These are phyloP conservation scores for Pogonomyrmex californicus DNA, from an alignment of 1,140 invertebrate genomes.

Conservation along the genomic window DNA sequence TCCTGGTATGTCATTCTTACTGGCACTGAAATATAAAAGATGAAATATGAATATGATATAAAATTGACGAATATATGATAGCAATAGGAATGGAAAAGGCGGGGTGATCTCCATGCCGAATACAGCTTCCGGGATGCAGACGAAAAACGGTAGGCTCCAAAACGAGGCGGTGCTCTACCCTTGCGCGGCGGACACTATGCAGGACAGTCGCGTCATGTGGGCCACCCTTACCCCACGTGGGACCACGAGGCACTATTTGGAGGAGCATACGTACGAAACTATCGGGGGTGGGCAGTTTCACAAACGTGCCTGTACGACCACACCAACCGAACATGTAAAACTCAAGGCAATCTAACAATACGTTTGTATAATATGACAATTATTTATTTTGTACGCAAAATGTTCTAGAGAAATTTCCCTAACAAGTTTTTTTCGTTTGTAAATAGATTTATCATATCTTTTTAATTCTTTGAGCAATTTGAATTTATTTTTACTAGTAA, in stretches of 20 bases:
- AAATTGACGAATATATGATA: slow-evolving; percentile 58
- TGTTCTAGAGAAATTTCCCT: background rate
- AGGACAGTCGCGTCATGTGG: slow-evolving; percentile 92
- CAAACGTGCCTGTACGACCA: slow-evolving; percentile 76
- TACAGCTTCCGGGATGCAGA: slow-evolving; percentile 77
- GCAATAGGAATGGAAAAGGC: slow-evolving; percentile 79
- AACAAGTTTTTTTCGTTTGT: background rate
- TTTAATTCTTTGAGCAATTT: background rate
- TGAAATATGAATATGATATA: slow-evolving; percentile 48
- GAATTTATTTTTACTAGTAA: background rate
- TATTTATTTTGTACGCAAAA: background rate
- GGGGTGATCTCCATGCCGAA: slow-evolving; percentile 82
- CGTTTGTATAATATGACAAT: slow-evolving; percentile 63
- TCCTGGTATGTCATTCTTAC: background rate
- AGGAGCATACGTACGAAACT: slow-evolving; percentile 92
- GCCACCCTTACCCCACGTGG: slow-evolving; percentile 93
- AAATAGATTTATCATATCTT: background rate
- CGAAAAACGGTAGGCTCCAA: slow-evolving; percentile 82
- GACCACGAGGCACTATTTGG: slow-evolving; percentile 88
- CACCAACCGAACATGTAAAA: slow-evolving; percentile 86
- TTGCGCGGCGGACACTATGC: slow-evolving; percentile 84
- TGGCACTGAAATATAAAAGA: background rate
- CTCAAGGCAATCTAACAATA: slow-evolving; percentile 83
- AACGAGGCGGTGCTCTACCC: slow-evolving; percentile 88
- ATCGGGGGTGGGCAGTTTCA: slow-evolving; percentile 88